Base-by-base conservation (phyloP, 2,113 vertebrate genomes). In the Otolemur garnettii region DNA sequence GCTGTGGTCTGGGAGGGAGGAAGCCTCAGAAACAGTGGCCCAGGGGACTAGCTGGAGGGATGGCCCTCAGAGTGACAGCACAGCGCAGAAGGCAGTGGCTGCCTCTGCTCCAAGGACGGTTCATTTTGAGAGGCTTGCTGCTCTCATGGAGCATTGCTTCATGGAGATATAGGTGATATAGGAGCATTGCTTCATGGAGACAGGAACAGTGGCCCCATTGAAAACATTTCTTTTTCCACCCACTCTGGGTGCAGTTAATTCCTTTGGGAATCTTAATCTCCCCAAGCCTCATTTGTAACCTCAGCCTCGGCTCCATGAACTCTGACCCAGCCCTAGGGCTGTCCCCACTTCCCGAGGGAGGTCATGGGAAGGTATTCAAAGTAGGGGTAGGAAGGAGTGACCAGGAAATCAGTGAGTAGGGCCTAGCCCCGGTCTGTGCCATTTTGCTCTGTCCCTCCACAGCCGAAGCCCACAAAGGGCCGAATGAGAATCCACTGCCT, bases 401-500 rank as follows among this genome's bases (percentile, higher is more conserved):
- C 55, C 72, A 38, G 38, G 38, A 38, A 38, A 38, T 38, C 38
- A 38, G 38, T 38, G 38, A 38, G 38, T 38, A 38, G 38, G 38
- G 38, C 38, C 38, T 38, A 38, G 38, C 38, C 38, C 38, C 38
- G 38, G 38, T 4, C 72, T 38, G 7, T 12, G 45, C 18, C 33
- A 8, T 50, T 24, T 9, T 62, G 62, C 19, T 53, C 28, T 42
- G 30, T 15, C 60, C 55, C 33, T 30, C 28, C 2, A 64, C 96
- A 99, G 99, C 99, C 99, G 77, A 99, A 99, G 93, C 99, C 99
- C 79, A 99, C 99, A 0, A 99, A 99, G 96, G 99, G 99, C 79
- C 99, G 99, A 50, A 99, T 99, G 99, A 98, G 99, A 69, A 99
- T 99, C 97, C 99, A 99, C 98, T 99, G 99, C 96, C 98, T 99